Evolutionary conservation across 2,888 invertebrate species (phyloP), one percentile per base, ranked within the genome.

Genomic region (Strigamia transsilvanica): DNA sequence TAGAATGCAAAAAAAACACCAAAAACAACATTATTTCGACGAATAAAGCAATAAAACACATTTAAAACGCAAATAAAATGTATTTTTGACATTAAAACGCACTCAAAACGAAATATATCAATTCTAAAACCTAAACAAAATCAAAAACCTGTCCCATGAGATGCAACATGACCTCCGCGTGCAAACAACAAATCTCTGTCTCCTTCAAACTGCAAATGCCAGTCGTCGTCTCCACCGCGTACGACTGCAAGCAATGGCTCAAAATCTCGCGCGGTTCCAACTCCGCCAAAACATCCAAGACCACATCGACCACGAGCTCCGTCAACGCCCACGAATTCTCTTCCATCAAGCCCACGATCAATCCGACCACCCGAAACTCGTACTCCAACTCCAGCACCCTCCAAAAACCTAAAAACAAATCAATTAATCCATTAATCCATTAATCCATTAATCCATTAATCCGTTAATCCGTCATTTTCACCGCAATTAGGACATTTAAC

Each of bases 281-380:
- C 21, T 41, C 46, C 2, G 41, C 80, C 18, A 80, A 42, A 7
- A 23, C 42, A 23, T 38, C 38, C n/a, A 80, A 23, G 2, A 41
- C 38, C 9, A 3, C 38, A 2, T 7, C 18, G 1, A 41, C 6
- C 18, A 6, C 7, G 4, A 80, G 13, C 13, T 38, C 41, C 15
- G 32, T 80, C 41, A 12, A 5, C 23, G 80, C 13, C 80, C 80
- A 80, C 6, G 42, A 80, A 41, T 80, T 41, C 38, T 80, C 80
- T 3, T 42, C 42, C 12, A 38, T 21, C 12, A 80, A 41, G 21
- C 42, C 18, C 41, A 80, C 10, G 38, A 80, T 80, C 18, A 21
- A n/a, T 2, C 6, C 2, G 2, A 42, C 23, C 2, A 80, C 46
- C 2, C 80, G 80, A 41, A n/a, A 41, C 12, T 41, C 38, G 23